These are phyloP conservation scores for Cetoscarus ocellatus DNA, from an alignment of 2,797 vertebrate species.

Conservation along the genomic window DNA sequence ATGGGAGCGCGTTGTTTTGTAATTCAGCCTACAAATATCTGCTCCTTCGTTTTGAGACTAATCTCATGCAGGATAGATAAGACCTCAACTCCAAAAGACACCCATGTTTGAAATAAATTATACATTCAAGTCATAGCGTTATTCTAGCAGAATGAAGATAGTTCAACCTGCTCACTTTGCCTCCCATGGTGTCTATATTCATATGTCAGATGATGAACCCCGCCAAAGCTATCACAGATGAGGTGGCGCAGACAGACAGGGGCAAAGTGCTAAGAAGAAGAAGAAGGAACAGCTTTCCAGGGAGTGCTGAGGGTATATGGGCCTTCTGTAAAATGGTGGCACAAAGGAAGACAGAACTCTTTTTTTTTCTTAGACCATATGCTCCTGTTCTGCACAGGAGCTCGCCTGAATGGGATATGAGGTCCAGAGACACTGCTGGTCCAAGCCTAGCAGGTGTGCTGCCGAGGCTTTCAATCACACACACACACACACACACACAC, in stretches of 20 bases:
- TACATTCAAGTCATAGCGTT: slow-evolving; percentile 46
- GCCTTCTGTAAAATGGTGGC: slow-evolving; percentile 67
- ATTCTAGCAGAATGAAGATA: slow-evolving; percentile 42
- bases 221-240: slow-evolving; percentile 46
- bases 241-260: slow-evolving; percentile 48
- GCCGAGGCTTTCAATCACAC: slow-evolving; percentile 63
- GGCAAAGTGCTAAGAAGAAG: slow-evolving; percentile 57
- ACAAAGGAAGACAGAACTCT: slow-evolving; percentile 61
- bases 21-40: slow-evolving; percentile 1
- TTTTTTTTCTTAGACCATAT: slow-evolving; percentile 65
- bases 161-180: slow-evolving; percentile 29
- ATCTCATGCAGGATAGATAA: background rate
- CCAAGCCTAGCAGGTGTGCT: slow-evolving; percentile 74
- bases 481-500: background rate
- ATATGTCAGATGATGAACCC: slow-evolving; percentile 55
- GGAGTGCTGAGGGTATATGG: slow-evolving; percentile 48
- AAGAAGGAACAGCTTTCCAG: slow-evolving; percentile 61
- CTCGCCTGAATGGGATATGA: slow-evolving; percentile 71
- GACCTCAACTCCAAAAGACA: slow-evolving; percentile 8
- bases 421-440: slow-evolving; percentile 68
- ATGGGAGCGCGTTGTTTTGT: slow-evolving; percentile 12
- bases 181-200: slow-evolving; percentile 56
- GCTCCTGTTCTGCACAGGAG: slow-evolving; percentile 70
- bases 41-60: background rate
- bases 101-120: slow-evolving; percentile 31